Evolutionary conservation across 2,113 vertebrate species (phyloP), one percentile per base, ranked within the genome.

Genomic region (Seriola quinqueradiata): DNA sequence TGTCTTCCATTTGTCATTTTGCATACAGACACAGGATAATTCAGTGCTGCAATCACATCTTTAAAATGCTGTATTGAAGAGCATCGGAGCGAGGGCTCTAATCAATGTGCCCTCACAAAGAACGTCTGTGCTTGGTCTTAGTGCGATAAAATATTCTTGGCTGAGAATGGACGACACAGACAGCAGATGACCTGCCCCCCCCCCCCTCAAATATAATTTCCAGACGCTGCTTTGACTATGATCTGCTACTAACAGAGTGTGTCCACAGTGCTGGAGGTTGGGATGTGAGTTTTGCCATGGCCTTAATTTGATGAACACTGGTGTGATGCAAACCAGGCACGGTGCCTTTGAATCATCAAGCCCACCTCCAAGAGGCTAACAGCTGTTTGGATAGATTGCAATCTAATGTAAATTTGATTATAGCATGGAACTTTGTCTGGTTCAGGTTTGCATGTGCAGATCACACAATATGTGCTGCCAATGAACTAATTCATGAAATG

Each of bases 251-350:
- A 32, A n/a, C 23, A 36, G 23, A 77, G 50, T 59, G 76, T 28
- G 75, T 69, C 17, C 8, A 34, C 23, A 32, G 44, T 4, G 21
- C 25, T 42, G 40, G 38, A 57, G 21, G 64, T n/a, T 3, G 23
- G 44, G 48, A 77, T 80, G 61, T 38, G 64, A 74, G 69, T 40
- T 81, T 48, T 60, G 60, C n/a, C 9, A n/a, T n/a, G 36, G 19
- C 12, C n/a, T 70, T 87, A 70, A 89, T 82, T 82, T 73, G 70
- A 87, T 72, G 70, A 75, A 84, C 63, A 84, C 2, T 50, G 38
- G 42, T 13, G 1, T 65, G 74, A 68, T 78, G 63, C 55, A 74
- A 79, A 82, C 36, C 73, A 67, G 63, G 58, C 28, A 8, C 34
- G 21, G 34, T 44, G 55, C 34, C 14, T 78, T 75, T 8, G 7